Base-by-base conservation (phyloP, 2,797 vertebrate species). In the Pristis pectinata region DNA sequence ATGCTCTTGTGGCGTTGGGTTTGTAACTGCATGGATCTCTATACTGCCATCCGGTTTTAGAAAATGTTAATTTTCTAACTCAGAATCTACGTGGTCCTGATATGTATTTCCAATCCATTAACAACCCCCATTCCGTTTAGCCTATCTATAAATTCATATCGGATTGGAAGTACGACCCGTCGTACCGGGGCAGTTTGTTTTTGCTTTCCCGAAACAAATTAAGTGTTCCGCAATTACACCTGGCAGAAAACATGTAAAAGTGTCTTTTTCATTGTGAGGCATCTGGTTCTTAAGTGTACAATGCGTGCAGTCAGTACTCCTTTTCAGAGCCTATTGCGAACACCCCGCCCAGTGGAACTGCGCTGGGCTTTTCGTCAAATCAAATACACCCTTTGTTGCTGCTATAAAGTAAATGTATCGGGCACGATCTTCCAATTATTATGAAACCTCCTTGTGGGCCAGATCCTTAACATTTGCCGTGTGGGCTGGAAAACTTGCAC, bases 361-460 rank as follows among this genome's bases (percentile, higher is more conserved):
- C 92, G 70, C 70, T 93, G 92, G 41, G 27, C 41, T 53, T 93
- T 74, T 93, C 92, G 41, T 74, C 92, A 93, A 93, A 93, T 93
- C 64, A 93, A 41, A 93, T 74, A 93, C 70, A 53, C 44, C 15
- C 67, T 93, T 53, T 53, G 92, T 44, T 93, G 22, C 64, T 34
- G 24, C 24, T 53, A 49, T 72, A 93, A 93, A 74, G 92, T 74
- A 74, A 93, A 74, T 93, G 70, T 74, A 41, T 93, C 92, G 41
- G 70, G 24, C 70, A 93, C 70, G 92, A 93, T 93, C 92, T 93
- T 49, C 92, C 92, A 93, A 74, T 93, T 72, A 93, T 49, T 74
- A 6, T 93, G 67, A 93, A 93, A 74, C 92, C 67, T 93, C 67
- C 92, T 93, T 93, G 92, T 41, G 92, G 67, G 44, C 70, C 44